phyloP scores from a whole-genome alignment of 2,888 invertebrate genomes.

The Aradus depressus region DNA sequence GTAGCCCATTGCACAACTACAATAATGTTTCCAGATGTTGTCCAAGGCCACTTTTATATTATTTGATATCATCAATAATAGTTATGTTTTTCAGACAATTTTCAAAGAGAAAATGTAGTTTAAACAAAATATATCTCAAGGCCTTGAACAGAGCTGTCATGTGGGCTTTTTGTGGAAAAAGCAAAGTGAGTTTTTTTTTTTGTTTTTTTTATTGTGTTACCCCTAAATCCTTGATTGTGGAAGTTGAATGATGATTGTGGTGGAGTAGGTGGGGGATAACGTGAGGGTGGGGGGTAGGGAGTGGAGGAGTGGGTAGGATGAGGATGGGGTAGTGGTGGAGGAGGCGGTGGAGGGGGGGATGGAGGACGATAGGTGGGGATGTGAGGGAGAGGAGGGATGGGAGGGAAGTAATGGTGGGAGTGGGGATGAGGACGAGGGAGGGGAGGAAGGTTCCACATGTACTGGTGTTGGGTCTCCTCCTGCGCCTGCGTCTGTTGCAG shows the following conservation, averaged over 20 bases:
- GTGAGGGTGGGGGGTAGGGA: slow-evolving; percentile 22
- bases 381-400: slow-evolving; percentile 20
- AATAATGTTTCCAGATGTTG: too few species aligned
- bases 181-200: too few species aligned
- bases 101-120: too few species aligned
- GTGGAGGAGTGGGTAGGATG: slow-evolving; percentile 13
- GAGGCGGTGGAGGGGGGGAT: slow-evolving; percentile 20
- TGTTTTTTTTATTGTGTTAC: slow-evolving; percentile 18
- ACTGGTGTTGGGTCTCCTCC: slow-evolving; percentile 25
- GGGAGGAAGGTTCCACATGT: slow-evolving; percentile 23
- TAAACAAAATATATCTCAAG: too few species aligned
- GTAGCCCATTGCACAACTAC: too few species aligned
- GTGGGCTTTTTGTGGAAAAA: too few species aligned
- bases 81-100: too few species aligned
- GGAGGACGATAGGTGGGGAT: slow-evolving; percentile 21
- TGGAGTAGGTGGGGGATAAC: slow-evolving; percentile 16
- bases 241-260: slow-evolving; percentile 10
- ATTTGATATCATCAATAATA: too few species aligned
- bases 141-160: too few species aligned
- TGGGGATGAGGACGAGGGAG: slow-evolving; percentile 15
- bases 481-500: slow-evolving; percentile 6
- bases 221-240: slow-evolving; percentile 24
- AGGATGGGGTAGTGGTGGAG: slow-evolving; percentile 10
- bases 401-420: slow-evolving; percentile 15
- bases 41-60: too few species aligned